A percentile compares a stretch with the other conserved stretches of the same genome.
phyloP scores from a whole-genome alignment of 1,140 invertebrate genomes.

The Cryptotermes secundus region DNA sequence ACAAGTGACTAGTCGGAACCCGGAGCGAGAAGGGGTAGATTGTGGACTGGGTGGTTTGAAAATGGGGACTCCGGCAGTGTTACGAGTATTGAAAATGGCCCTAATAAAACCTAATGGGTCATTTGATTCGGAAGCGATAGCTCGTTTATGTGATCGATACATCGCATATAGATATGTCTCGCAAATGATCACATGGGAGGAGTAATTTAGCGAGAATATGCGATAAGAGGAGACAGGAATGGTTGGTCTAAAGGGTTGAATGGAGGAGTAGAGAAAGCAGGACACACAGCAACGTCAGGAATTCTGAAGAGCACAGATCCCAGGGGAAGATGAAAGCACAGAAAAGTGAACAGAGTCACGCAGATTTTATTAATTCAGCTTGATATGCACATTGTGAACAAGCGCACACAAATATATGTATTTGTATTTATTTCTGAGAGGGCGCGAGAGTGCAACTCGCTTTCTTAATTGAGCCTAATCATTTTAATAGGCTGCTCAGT shows the following conservation, averaged over 20 bases:
- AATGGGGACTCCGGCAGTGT: constrained; percentile 1
- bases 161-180: constrained; percentile 30
- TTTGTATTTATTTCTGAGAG: too few species aligned
- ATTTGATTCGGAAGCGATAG: constrained; percentile 35
- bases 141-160: constrained; percentile 35
- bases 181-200: constrained; percentile 23
- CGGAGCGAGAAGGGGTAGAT: neutral
- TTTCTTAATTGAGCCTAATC: too few species aligned
- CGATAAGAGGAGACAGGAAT: constrained; percentile 29
- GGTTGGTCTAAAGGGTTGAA: constrained; percentile 10
- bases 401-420: too few species aligned
- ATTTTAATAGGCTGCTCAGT: too few species aligned
- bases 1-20: neutral
- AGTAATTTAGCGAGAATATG: constrained; percentile 31
- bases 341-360: neutral
- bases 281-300: neutral
- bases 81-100: constrained; percentile 23
- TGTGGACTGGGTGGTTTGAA: neutral
- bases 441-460: too few species aligned
- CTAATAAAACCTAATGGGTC: constrained; percentile 32
- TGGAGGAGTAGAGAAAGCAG: constrained; percentile 9
- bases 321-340: neutral
- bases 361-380: too few species aligned
- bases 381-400: too few species aligned
- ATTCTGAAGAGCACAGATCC: neutral